Evolutionary conservation across 2,888 invertebrate genomes (phyloP), one percentile per base, ranked within the genome.

Genomic region (Candidula unifasciata): DNA sequence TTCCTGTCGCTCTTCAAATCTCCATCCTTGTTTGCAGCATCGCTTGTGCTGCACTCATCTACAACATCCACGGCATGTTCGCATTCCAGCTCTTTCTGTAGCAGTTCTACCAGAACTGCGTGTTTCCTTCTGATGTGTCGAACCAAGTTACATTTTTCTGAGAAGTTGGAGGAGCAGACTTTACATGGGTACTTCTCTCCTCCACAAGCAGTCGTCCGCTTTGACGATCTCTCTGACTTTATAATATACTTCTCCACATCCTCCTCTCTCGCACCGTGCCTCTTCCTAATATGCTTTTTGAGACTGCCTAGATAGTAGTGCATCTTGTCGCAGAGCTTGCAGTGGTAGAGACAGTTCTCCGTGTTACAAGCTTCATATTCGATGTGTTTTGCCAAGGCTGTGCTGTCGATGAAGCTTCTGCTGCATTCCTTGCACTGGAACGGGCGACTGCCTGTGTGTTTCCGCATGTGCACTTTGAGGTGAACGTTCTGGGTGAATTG

Each of bases 401-500:
- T 87, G 85, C 86, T 87, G 82, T 87, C 86, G 33, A 87, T 83
- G 60, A 87, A 87, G 54, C 85, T 80, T 68, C 57, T 54, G 66
- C 54, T 73, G 69, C 86, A 87, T 21, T 82, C 73, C 27, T 82
- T 83, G 66, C 87, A 87, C 69, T 87, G 85, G 68, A 87, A 87
- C 2, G 87, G 87, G 0, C 87, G 83, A 68, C 80, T 82, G 10
- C 87, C 87, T 3, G 87, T 87, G 76, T 87, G 87, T 54, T 85
- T 83, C 3, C 87, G 69, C 83, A 84, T 84, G 71, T 87, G 87
- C 13, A 87, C 87, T 69, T 84, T 87, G 18, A 87, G 82, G 71
- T 87, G 87, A 18, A 87, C 82, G 64, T 87, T 87, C 73, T 87
- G 87, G 2, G 87, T 85, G 80, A 87, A 87, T 18, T 81, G 73